phyloP scores from a whole-genome alignment of 2,888 invertebrate species.

The Tenthredo scrophulariae region DNA sequence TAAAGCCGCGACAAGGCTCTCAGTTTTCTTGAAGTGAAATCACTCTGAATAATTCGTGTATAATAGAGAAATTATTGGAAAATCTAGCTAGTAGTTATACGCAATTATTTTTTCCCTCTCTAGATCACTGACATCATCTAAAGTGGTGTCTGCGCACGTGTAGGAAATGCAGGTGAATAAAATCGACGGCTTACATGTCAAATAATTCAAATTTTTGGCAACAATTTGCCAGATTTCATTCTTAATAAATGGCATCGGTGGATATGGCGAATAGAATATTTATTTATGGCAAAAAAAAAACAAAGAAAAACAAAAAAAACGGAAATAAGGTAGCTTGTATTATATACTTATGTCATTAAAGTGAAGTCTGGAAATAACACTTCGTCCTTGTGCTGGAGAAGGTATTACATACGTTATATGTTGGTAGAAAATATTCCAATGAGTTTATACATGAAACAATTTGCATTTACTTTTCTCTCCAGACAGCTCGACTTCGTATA shows the following conservation, averaged over 20 bases:
- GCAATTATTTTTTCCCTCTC: conserved; percentile 13
- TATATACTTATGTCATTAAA: no score
- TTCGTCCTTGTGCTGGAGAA: no score
- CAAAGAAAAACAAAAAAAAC: no score
- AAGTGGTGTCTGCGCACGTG: background rate
- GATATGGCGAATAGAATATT: no score
- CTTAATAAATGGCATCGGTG: no score
- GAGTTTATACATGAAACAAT: background rate
- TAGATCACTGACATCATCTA: background rate
- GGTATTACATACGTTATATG: background rate
- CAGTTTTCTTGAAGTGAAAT: background rate
- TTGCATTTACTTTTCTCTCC: background rate
- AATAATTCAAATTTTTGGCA: background rate
- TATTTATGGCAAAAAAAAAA: no score
- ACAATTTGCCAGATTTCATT: background rate
- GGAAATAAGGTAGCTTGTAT: no score
- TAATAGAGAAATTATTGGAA: conserved; percentile 27
- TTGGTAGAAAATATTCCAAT: background rate
- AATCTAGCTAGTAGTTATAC: conserved; percentile 4
- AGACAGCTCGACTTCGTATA: background rate
- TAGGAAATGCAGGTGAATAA: background rate
- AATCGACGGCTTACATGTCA: background rate
- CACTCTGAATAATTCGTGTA: background rate
- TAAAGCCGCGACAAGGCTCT: background rate
- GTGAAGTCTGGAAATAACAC: no score